Evolutionary conservation across 2,113 vertebrate genomes (phyloP).

Genomic region (Mionectes macconnelli): DNA sequence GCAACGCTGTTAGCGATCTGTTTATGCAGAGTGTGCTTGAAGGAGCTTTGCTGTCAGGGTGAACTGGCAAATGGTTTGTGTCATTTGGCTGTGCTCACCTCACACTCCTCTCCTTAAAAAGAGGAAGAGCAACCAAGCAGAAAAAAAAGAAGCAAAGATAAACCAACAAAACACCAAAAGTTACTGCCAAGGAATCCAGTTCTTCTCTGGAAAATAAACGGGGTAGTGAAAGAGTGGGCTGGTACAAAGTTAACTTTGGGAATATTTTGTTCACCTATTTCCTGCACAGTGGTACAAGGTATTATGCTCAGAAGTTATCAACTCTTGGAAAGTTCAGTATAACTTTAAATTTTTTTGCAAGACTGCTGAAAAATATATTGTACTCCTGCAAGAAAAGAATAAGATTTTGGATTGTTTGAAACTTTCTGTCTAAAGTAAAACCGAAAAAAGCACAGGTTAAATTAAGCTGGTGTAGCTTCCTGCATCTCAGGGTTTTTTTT

Average conservation of each 20-base stretch:
- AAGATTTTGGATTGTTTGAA: background rate
- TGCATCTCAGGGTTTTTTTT: background rate
- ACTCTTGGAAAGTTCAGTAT: background rate
- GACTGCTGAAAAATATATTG: background rate
- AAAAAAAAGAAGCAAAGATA: background rate
- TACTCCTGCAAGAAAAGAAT: background rate
- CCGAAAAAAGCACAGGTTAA: background rate
- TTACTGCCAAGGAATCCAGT: background rate
- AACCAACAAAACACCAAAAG: background rate
- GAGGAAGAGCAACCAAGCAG: background rate
- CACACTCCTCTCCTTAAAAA: background rate
- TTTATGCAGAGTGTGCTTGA: conserved; percentile 44
- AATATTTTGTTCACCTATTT: background rate
- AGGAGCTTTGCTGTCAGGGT: conserved; percentile 18
- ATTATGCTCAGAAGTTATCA: background rate
- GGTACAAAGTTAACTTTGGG: background rate
- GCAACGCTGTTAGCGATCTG: conserved; percentile 57
- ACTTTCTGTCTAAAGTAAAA: background rate
- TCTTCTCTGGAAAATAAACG: background rate
- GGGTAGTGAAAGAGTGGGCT: background rate
- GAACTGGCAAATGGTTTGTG: conserved; percentile 13
- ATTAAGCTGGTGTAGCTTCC: background rate
- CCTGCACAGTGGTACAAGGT: background rate
- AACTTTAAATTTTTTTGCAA: background rate
- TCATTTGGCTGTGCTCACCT: background rate